Conservation (phyloP, 2,797 vertebrate genomes). For the Acanthiza pusilla region DNA sequence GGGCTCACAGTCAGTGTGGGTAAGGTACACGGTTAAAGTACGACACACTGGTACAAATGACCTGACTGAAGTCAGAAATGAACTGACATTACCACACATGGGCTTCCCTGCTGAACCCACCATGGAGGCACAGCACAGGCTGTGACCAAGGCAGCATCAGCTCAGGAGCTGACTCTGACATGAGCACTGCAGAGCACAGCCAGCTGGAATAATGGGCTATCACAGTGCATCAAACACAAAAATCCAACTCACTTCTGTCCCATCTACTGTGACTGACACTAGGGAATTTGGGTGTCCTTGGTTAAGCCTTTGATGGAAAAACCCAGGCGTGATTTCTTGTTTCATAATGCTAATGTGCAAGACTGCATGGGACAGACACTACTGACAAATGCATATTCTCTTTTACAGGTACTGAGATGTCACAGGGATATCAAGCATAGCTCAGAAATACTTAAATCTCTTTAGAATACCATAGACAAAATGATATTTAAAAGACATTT, state of each 20-base stretch:
- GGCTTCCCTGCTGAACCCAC: neutral
- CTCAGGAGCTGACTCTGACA: neutral
- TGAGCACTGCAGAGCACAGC: neutral
- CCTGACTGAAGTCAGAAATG: neutral
- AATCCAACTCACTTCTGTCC: neutral
- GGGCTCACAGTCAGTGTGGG: neutral
- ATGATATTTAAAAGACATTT: conserved; percentile 46
- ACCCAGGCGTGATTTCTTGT: neutral
- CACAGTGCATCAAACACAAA: neutral
- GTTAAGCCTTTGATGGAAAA: neutral
- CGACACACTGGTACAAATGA: neutral
- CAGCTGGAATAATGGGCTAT: neutral
- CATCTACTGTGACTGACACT: neutral
- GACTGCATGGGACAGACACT: neutral
- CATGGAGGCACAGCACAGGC: neutral
- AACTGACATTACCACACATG: neutral
- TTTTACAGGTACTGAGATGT: conserved; percentile 30
- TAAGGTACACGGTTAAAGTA: neutral
- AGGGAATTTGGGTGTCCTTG: neutral
- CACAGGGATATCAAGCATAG: conserved; percentile 43
- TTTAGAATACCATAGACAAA: conserved; percentile 51
- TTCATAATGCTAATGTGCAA: neutral
- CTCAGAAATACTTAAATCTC: conserved; percentile 39
- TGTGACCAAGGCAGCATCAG: neutral
- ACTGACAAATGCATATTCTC: neutral